These are phyloP conservation scores for Nephrotoma flavescens DNA, from an alignment of 2,888 invertebrate genomes.

Conservation along the genomic window DNA sequence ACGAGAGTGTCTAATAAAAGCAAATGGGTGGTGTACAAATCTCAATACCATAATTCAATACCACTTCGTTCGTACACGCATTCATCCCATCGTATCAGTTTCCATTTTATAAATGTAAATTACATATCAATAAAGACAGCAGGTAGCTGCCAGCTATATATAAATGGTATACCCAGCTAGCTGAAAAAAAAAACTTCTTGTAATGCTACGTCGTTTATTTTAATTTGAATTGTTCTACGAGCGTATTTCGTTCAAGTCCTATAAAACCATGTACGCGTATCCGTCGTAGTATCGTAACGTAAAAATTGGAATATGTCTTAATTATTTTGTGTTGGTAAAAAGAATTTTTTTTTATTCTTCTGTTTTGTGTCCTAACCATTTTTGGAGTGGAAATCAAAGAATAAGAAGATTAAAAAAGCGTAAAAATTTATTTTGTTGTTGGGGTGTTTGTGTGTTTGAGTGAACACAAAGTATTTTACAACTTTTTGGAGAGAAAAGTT, in stretches of 20 bases:
- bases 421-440: background rate
- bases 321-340: background rate
- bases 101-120: background rate
- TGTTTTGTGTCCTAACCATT: background rate
- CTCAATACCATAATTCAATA: background rate
- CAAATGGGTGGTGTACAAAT: background rate
- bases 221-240: background rate
- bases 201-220: background rate
- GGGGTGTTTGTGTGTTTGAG: background rate
- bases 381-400: background rate
- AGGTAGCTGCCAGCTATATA: background rate
- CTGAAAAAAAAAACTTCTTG: background rate
- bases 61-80: background rate
- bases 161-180: background rate
- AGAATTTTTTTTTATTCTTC: background rate
- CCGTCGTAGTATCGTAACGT: too few relatives aligned
- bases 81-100: background rate
- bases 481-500: background rate
- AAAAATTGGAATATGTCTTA: background rate
- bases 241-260: background rate
- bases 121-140: background rate
- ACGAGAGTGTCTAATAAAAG: background rate
- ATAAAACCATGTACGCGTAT: too few relatives aligned
- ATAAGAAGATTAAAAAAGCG: background rate
- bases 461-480: background rate